Base-by-base conservation (phyloP, 2,113 vertebrate species). In the Pipra filicauda region DNA sequence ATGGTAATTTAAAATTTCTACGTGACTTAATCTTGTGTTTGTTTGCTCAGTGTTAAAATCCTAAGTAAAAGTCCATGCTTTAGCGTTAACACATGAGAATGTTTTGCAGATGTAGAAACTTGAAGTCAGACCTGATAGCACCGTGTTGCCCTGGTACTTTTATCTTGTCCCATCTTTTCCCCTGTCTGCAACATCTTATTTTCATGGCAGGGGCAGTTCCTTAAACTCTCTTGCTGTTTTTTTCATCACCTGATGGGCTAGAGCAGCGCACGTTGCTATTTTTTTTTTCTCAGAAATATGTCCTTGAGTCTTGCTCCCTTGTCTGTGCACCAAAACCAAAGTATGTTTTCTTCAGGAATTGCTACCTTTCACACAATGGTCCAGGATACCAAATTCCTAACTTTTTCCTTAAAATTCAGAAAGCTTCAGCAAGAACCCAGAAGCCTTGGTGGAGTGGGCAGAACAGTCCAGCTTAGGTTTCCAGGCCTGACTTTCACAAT, bases 131-230 rank as follows among this genome's bases (percentile, higher is more conserved):
- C 92, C 89, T 87, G 66, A 61, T 65, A 59, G 62, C 81, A 73
- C 72, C 44, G 39, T 85, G 39, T 95, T 95, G 71, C 91, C 57
- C 71, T 91, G 71, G 66, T 79, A 59, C 77, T 90, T 82, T 89
- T 69, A 77, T 94, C 89, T 86, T 66, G 65, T 81, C 64, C 71
- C 88, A 73, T 89, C 87, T 82, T 62, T 91, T 77, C 43, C 75
- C 3, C 62, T 94, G 89, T 92, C 94, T 96, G 89, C 89, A 89
- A 64, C 89, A 88, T 74, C 83, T 83, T 93, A 90, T 94, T 96
- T 94, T 80, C 84, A 90, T 59, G 48, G 52, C 21, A 58, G 35
- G 37, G 46, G 54, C 72, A 79, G 65, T 37, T 77, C 58, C 70
- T 80, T 74, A 70, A 74, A 58, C n/a, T 91, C 2, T 8, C 69